Evolutionary conservation across 2,888 invertebrate species (phyloP).

Genomic region (Drosophila rellima): DNA sequence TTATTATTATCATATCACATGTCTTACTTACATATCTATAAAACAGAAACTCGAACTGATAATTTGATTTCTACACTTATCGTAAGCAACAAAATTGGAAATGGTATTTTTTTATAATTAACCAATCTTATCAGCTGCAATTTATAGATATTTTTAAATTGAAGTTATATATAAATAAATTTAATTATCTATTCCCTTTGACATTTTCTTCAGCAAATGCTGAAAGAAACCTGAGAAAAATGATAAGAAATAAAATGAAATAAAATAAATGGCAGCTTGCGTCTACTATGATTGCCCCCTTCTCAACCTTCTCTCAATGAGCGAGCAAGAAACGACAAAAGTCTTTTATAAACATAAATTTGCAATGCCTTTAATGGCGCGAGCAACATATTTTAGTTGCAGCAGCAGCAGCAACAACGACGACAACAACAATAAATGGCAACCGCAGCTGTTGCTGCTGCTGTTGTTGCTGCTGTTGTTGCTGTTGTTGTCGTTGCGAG

Average conservation of each 20-base stretch:
- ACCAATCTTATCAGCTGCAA: conserved; percentile 8
- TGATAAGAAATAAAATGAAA: conserved; percentile 14
- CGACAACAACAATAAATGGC: conserved; percentile 60
- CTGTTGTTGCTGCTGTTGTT: conserved; percentile 52
- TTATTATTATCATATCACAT: conserved; percentile 18
- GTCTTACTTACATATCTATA: neutral
- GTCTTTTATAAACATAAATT: conserved; percentile 75
- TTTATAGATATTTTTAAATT: conserved; percentile 6
- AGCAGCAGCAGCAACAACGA: conserved; percentile 43
- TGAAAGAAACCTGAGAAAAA: conserved; percentile 6
- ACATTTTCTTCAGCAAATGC: neutral
- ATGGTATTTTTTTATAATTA: conserved; percentile 4
- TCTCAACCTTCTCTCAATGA: conserved; percentile 20
- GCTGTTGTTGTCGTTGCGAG: conserved; percentile 48
- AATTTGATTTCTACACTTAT: conserved; percentile 14
- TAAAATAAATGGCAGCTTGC: conserved; percentile 27
- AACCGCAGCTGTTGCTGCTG: conserved; percentile 64
- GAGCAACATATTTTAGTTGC: conserved; percentile 63
- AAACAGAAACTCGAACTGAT: neutral
- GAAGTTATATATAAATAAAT: neutral
- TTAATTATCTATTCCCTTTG: neutral
- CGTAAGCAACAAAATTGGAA: conserved; percentile 15
- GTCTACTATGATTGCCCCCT: neutral
- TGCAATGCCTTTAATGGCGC: conserved; percentile 73
- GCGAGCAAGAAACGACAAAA: conserved; percentile 43